Base-by-base conservation (phyloP, 35 echinoderm and acorn worm species). In the Apostichopus japonicus region DNA sequence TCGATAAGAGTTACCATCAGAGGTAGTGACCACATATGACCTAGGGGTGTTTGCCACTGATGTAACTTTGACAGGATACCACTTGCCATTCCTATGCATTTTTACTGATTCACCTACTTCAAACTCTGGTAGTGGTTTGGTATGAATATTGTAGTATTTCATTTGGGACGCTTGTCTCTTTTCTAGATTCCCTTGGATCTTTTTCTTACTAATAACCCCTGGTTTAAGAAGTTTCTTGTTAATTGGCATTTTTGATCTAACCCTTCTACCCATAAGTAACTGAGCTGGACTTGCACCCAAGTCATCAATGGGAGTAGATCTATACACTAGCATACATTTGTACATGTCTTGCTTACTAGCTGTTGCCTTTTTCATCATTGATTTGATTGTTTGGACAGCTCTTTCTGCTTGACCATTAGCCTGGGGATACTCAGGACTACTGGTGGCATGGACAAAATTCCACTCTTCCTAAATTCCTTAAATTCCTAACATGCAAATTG, bases 381-480 rank as follows among this genome's bases (percentile, higher is more conserved):
- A 54, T 55, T 96, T 91, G 6, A 93, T 71, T 53, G 79, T 93
- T 90, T 90, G 84, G 15, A 93, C 87, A 65, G 92, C 27, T 11
- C 87, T 76, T 87, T 93, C 92, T 72, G 87, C 87, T 9, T 86
- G 33, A 53, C 96, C 92, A 94, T 98, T 98, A 1, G 92, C 93
- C n/a, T 95, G 86, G 9, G 94, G 70, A 77, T 94, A 92, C 33
- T 80, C 7, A 51, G 96, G 92, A 33, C 91, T 93, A n/a, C 88
- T 94, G 17, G 96, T 98, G 1, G 4, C 16, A 65, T 97, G 96
- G 65, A 77, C 1, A 73, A 97, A 91, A 53, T 94, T 79, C 96
- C 88, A 97, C 19, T 93, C 59, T 14, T 78, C 52, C 88, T n/a
- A 67, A 27, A 27, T 27, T 27, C 25, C 25, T 27, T 27, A 27